Percentiles rank a stretch among this genome's conserved stretches.
These are phyloP conservation scores for Papilio glaucus DNA, from an alignment of 1,140 invertebrate species.

Conservation along the genomic window DNA sequence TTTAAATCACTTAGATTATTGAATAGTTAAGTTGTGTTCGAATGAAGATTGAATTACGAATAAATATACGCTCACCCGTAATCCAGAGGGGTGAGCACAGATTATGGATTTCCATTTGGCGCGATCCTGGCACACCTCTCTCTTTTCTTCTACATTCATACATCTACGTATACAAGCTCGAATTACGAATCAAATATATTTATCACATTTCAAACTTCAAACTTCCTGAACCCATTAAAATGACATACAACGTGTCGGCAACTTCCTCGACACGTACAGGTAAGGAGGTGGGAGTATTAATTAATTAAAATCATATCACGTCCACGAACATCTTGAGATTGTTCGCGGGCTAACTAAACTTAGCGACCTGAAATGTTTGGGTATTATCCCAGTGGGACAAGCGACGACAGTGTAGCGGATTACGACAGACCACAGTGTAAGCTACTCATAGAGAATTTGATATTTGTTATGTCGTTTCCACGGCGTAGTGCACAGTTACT, in stretches of 20 bases:
- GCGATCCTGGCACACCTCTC: no score
- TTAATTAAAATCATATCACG: slow-evolving; percentile 49
- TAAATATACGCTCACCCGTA: no score
- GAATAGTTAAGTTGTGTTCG: no score
- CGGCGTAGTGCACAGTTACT: not conserved
- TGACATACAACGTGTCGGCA: not conserved
- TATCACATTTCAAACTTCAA: not conserved
- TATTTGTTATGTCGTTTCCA: not conserved
- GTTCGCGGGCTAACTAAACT: slow-evolving; percentile 46
- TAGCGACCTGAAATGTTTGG: slow-evolving; percentile 50
- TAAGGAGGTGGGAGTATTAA: slow-evolving; percentile 27
- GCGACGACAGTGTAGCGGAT: slow-evolving; percentile 5
- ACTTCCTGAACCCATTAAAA: not conserved
- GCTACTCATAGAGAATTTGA: not conserved
- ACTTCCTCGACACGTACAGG: not conserved
- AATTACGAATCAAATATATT: not conserved
- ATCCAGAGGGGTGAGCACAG: no score
- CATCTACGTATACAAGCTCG: no score
- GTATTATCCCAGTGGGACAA: slow-evolving; percentile 39
- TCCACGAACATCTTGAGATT: slow-evolving; percentile 48
- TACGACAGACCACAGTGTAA: not conserved
- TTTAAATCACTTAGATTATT: no score
- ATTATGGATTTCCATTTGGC: no score
- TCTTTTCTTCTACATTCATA: no score
- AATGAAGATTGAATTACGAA: no score